Conservation (phyloP, 2,888 invertebrate species). For the Nomada flava region DNA sequence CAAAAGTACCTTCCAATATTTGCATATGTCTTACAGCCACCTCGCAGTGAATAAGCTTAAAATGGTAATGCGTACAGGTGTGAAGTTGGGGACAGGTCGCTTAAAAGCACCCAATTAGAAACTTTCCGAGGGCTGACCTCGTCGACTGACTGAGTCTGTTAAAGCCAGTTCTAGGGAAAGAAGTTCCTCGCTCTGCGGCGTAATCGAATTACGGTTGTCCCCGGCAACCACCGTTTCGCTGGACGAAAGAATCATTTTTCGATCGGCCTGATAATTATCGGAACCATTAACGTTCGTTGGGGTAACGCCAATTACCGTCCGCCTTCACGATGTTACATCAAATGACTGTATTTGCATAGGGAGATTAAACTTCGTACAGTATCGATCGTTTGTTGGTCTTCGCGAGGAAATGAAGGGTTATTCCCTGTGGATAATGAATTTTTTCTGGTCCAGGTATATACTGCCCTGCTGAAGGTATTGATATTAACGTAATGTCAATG, state of each 20-base stretch:
- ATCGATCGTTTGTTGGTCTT: too few species aligned
- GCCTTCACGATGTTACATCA: not conserved
- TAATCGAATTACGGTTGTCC: conserved; percentile 60
- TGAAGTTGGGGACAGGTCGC: conserved; percentile 59
- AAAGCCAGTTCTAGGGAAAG: conserved; percentile 47
- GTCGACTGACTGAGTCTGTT: conserved; percentile 53
- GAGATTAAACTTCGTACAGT: not conserved
- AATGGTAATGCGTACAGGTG: conserved; percentile 73
- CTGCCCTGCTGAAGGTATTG: too few species aligned
- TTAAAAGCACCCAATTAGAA: conserved; percentile 80
- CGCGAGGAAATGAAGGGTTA: not conserved
- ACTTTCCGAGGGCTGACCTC: conserved; percentile 70
- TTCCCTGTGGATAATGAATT: too few species aligned
- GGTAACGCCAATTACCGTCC: conserved; percentile 13
- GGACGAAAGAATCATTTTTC: conserved; percentile 23
- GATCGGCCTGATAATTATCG: conserved; percentile 24
- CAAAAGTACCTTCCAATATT: conserved; percentile 55
- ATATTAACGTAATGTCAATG: too few species aligned
- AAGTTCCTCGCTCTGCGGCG: conserved; percentile 20
- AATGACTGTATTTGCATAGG: not conserved
- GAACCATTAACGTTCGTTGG: conserved; percentile 2
- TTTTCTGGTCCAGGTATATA: too few species aligned
- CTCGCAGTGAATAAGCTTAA: conserved; percentile 62
- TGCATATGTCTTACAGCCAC: conserved; percentile 65
- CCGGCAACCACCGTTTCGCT: conserved; percentile 28